Evolutionary conservation across 2,113 vertebrate species (phyloP).

Genomic region (Pholis gunnellus): DNA sequence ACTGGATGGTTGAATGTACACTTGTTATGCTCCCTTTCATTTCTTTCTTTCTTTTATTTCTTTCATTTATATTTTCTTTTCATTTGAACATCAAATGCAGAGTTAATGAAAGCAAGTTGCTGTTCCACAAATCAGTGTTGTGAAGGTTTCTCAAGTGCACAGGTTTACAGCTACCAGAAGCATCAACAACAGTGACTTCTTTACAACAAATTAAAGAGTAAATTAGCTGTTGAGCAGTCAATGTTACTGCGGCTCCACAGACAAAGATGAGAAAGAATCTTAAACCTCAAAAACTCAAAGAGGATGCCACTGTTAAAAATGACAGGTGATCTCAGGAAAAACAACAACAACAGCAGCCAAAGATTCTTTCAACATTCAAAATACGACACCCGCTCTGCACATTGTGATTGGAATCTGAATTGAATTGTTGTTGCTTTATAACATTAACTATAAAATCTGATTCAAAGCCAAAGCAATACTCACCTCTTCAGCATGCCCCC

Average conservation of each 20-base stretch:
- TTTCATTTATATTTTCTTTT: not conserved
- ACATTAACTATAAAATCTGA: not conserved
- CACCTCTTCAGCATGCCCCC: conserved; percentile 2
- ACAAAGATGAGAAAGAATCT: not conserved
- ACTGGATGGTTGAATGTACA: not conserved
- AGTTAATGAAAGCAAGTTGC: not conserved
- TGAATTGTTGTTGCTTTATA: not conserved
- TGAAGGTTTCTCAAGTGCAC: not conserved
- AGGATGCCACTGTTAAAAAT: not conserved
- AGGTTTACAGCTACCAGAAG: not conserved
- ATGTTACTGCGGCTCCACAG: not conserved
- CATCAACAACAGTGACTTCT: not conserved
- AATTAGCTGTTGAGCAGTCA: not conserved
- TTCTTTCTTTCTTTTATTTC: not conserved
- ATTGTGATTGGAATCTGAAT: not conserved
- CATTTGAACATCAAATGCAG: not conserved
- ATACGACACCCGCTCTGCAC: not conserved
- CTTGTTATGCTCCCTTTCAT: conserved; percentile 3
- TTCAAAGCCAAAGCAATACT: not conserved
- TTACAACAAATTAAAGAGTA: conserved; percentile 1
- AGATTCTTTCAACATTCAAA: not conserved
- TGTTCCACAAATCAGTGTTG: conserved; percentile 9
- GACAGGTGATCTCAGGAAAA: not conserved
- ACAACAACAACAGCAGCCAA: not conserved
- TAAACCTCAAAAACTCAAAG: not conserved